Evolutionary conservation across 2,888 invertebrate species (phyloP), one percentile per base, ranked within the genome.

Genomic region (Keiferia lycopersicella): DNA sequence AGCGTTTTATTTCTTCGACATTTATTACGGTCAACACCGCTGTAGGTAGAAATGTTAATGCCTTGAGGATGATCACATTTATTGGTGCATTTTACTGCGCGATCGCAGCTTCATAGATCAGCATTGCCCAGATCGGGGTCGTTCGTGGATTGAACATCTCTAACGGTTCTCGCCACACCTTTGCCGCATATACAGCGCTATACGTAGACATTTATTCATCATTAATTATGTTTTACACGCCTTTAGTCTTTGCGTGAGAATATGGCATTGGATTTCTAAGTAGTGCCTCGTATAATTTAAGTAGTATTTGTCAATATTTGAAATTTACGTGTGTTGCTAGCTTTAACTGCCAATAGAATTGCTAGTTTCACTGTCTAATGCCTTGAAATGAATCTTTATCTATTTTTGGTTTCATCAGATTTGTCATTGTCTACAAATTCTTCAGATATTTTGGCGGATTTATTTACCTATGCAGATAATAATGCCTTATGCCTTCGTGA

Each of bases 121-220:
- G 60, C 61, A 39, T 16, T 20, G 38, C 18, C 4, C 10, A 45
- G 65, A 73, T 73, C 70, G 75, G 67, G 74, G 77, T 66, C 77
- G 26, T 30, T 16, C 34, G 34, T 30, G 71, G 70, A 69, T 67
- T 71, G 68, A 64, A 65, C 68, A 71, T 71, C 69, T 65, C 68
- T 77, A 77, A 77, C 76, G 75, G 77, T 74, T 59, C 66, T 60
- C 62, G 71, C 68, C 70, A 69, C 72, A 67, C 74, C 74, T 73
- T 71, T 63, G 61, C 63, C 30, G 65, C 6, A 48, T 10, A 48
- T 16, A 16, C 18, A 20, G 14, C 50, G 16, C 26, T 34, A n/a
- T 45, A 14, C 26, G 20, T 12, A 45, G 60, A 22, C 60, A 60
- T 26, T 60, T 60, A 41, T 60, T 60, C 14, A 22, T 60, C 41